Conservation (phyloP, 2,888 invertebrate genomes). For the Crossocerus cetratus region DNA sequence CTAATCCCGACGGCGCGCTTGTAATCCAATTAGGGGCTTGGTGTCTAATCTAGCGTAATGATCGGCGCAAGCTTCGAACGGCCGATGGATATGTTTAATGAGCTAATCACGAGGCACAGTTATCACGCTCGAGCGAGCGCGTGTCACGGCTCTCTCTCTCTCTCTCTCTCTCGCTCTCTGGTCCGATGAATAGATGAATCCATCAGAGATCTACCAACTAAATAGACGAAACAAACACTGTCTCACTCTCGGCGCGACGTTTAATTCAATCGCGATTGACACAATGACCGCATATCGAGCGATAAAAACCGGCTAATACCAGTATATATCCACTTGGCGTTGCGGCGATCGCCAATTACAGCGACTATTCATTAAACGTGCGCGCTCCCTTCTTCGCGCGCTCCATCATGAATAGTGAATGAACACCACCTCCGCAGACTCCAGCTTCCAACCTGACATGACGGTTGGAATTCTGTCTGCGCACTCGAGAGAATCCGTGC, state of each 20-base stretch:
- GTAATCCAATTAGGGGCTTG: constrained; percentile 43
- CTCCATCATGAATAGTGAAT: no score
- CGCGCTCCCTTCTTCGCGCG: not conserved
- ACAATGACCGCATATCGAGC: not conserved
- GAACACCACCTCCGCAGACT: no score
- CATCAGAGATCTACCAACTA: no score
- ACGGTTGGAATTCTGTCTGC: no score
- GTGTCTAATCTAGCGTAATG: constrained; percentile 32
- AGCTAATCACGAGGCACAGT: not conserved
- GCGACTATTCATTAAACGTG: not conserved
- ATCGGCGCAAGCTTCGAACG: constrained; percentile 11
- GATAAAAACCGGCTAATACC: no score
- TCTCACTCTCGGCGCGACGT: not conserved
- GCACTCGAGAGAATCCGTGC: no score
- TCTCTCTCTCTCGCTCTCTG: not conserved
- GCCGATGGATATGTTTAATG: constrained; percentile 27
- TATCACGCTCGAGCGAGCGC: not conserved
- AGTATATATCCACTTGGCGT: no score
- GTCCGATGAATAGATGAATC: no score
- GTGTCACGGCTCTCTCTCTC: not conserved
- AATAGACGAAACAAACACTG: not conserved
- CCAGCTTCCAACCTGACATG: no score
- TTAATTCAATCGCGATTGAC: constrained; percentile 20
- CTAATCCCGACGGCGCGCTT: not conserved
- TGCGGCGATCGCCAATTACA: no score